phyloP scores from a whole-genome alignment of 2,888 invertebrate genomes.

The Polymixis flavicincta region DNA sequence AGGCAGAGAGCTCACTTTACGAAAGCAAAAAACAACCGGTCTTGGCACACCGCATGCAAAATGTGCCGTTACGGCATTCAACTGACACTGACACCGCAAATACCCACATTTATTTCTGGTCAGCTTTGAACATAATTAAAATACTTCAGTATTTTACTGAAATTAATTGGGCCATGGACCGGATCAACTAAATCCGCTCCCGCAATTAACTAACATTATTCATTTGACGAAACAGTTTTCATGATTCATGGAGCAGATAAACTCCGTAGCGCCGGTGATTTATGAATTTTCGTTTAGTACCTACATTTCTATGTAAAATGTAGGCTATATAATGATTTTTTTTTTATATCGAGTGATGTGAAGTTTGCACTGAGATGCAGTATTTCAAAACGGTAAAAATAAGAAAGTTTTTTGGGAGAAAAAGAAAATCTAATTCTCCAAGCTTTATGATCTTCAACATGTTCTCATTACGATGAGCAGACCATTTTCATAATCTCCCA shows the following conservation, averaged over 20 bases:
- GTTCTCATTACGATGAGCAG: background rate
- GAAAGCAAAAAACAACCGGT: constrained; percentile 38
- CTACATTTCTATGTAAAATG: constrained; percentile 22
- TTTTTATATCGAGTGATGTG: background rate
- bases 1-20: background rate
- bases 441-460: background rate
- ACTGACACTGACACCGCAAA: constrained; percentile 57
- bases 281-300: constrained; percentile 27
- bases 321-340: background rate
- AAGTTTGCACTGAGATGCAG: background rate
- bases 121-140: constrained; percentile 63
- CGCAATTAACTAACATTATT: constrained; percentile 43
- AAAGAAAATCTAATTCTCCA: background rate
- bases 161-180: constrained; percentile 54
- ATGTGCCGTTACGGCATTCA: constrained; percentile 55
- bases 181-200: constrained; percentile 47
- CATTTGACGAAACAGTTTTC: constrained; percentile 52
- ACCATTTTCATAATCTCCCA: background rate
- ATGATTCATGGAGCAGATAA: constrained; percentile 43
- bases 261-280: constrained; percentile 10
- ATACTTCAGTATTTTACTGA: constrained; percentile 56
- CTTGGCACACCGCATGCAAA: constrained; percentile 55
- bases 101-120: constrained; percentile 58
- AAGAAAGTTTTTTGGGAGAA: background rate
- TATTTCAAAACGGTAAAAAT: background rate